Percentiles rank a stretch among this genome's conserved stretches.
phyloP scores from a whole-genome alignment of 2,797 vertebrate species.

The Pogonophryne albipinna region DNA sequence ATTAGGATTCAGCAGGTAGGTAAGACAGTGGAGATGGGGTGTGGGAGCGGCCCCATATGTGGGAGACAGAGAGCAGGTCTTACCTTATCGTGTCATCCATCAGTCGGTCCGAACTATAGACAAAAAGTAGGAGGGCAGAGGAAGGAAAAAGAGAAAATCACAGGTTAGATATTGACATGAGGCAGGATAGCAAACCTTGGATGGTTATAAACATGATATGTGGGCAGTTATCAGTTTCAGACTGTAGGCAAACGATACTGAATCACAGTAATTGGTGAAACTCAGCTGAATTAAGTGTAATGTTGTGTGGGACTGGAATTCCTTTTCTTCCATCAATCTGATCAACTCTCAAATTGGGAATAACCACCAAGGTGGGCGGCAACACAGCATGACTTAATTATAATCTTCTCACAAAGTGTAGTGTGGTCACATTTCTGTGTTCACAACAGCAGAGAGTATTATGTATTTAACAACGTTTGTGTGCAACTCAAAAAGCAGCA shows the following conservation, averaged over 20 bases:
- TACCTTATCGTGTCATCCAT: slow-evolving; percentile 99
- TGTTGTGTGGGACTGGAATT: not conserved
- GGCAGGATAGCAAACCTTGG: slow-evolving; percentile 14
- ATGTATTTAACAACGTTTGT: not conserved
- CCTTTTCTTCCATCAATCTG: not conserved
- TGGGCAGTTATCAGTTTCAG: slow-evolving; percentile 20
- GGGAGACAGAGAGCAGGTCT: slow-evolving; percentile 47
- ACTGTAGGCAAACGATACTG: slow-evolving; percentile 23
- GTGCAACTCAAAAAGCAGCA: not conserved
- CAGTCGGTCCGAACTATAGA: slow-evolving; percentile 93
- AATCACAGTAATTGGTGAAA: slow-evolving; percentile 13
- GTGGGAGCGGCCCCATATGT: not conserved
- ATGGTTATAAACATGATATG: slow-evolving; percentile 1
- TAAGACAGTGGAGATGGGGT: not conserved
- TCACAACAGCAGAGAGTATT: not conserved
- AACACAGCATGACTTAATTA: not conserved
- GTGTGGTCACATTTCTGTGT: not conserved
- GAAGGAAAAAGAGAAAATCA: slow-evolving; percentile 13
- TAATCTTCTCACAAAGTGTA: not conserved
- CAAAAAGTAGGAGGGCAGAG: slow-evolving; percentile 1
- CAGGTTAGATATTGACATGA: slow-evolving; percentile 37
- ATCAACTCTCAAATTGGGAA: slow-evolving; percentile 3
- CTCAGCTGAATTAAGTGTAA: not conserved
- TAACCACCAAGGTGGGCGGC: not conserved
- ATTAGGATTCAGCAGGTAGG: not conserved